A percentile compares a stretch with the other conserved stretches of the same genome.
phyloP scores from a whole-genome alignment of 2,888 invertebrate species.

The Idaea aversata region DNA sequence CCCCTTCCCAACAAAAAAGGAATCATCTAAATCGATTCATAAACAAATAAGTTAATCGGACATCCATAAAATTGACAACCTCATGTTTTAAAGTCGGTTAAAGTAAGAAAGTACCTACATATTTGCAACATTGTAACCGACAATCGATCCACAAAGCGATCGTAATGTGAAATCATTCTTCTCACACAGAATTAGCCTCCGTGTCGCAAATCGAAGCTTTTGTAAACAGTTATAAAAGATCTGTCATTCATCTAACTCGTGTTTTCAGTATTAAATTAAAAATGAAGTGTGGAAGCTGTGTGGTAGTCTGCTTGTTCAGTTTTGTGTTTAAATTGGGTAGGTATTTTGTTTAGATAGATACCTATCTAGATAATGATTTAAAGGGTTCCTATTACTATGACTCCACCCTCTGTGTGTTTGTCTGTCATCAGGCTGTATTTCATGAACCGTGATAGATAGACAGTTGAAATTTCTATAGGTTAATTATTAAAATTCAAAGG shows the following conservation, averaged over 20 bases:
- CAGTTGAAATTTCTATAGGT: too few relatives aligned
- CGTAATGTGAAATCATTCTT: not conserved
- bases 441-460: too few relatives aligned
- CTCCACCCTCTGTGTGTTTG: too few relatives aligned
- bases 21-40: too few relatives aligned
- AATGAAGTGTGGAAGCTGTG: not conserved
- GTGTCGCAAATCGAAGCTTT: conserved; percentile 19
- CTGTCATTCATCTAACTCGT: conserved; percentile 30
- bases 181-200: not conserved
- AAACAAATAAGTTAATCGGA: too few relatives aligned
- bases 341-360: conserved; percentile 6
- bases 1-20: too few relatives aligned
- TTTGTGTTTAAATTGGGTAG: conserved; percentile 14
- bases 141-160: conserved; percentile 9
- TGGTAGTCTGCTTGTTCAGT: not conserved
- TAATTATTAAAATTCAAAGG: too few relatives aligned
- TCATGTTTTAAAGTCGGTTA: too few relatives aligned
- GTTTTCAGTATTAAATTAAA: conserved; percentile 8
- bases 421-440: too few relatives aligned
- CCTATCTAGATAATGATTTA: not conserved
- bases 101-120: conserved; percentile 57
- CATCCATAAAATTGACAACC: too few relatives aligned
- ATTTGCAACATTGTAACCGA: conserved; percentile 75
- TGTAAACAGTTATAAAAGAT: conserved; percentile 36
- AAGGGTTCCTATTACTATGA: too few relatives aligned